phyloP scores from a whole-genome alignment of 2,113 vertebrate genomes.

The Nycticorax nycticorax region DNA sequence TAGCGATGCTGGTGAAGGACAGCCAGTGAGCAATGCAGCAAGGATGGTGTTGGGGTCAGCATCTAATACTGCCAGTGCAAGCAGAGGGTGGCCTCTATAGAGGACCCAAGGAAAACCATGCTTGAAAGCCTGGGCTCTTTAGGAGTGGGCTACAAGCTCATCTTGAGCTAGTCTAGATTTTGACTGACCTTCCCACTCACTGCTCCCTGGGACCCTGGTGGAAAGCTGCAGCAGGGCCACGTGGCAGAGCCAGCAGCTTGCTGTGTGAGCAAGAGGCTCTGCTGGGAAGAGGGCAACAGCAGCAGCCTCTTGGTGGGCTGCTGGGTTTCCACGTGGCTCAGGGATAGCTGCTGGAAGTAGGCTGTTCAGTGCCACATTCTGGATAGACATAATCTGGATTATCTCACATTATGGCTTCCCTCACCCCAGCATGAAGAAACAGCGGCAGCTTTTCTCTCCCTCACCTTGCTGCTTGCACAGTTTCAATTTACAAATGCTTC shows the following conservation, averaged over 20 bases:
- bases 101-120: not conserved
- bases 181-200: not conserved
- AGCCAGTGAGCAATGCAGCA: not conserved
- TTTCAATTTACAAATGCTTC: not conserved
- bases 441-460: not conserved
- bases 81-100: not conserved
- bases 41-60: not conserved
- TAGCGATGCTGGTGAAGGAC: not conserved
- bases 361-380: not conserved
- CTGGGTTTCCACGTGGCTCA: not conserved
- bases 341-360: not conserved
- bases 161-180: not conserved
- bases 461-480: not conserved
- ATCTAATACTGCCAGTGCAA: not conserved
- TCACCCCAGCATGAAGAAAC: not conserved
- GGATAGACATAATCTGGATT: conserved; percentile 35
- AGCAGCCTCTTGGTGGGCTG: not conserved
- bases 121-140: not conserved
- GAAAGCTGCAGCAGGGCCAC: not conserved
- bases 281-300: not conserved
- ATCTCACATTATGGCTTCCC: not conserved
- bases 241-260: not conserved
- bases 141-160: not conserved
- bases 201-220: not conserved
- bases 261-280: not conserved